phyloP scores from a whole-genome alignment of 1,140 invertebrate genomes.

The Zelostemma sp. region DNA sequence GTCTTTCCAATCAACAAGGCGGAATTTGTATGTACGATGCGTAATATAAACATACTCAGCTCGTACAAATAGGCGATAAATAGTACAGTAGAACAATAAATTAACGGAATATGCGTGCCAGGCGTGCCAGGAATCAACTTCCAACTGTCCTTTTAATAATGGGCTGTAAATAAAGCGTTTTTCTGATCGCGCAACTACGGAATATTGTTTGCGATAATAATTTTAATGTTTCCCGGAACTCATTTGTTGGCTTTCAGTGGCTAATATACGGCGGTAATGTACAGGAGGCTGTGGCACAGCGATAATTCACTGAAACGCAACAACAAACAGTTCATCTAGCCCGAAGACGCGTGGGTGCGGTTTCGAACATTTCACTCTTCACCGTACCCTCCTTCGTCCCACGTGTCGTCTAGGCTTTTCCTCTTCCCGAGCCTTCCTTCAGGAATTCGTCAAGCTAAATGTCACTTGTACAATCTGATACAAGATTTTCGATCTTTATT shows the following conservation, averaged over 20 bases:
- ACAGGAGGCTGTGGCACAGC: constrained; percentile 40
- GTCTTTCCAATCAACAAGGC: too few species aligned
- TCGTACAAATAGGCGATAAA: too few species aligned
- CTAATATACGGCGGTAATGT: constrained; percentile 55
- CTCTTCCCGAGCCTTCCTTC: constrained; percentile 16
- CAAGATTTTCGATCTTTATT: too few species aligned
- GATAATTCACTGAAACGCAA: constrained; percentile 59
- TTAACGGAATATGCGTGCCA: not conserved
- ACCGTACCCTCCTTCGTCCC: constrained; percentile 23
- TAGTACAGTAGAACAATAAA: not conserved
- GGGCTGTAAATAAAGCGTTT: constrained; percentile 57
- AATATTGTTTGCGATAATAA: constrained; percentile 61
- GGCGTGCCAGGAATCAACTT: not conserved
- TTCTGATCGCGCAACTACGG: constrained; percentile 29
- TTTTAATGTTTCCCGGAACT: constrained; percentile 62
- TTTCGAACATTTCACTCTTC: constrained; percentile 54
- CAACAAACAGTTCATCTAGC: constrained; percentile 62
- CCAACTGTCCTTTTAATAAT: constrained; percentile 43
- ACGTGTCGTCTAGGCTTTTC: constrained; percentile 34
- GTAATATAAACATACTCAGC: too few species aligned
- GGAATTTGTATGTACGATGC: too few species aligned
- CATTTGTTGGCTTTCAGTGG: constrained; percentile 60
- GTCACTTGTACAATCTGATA: too few species aligned
- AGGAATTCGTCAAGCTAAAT: constrained; percentile 31
- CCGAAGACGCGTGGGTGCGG: constrained; percentile 54